phyloP scores from a whole-genome alignment of 2,113 vertebrate genomes.

The Petrocephalus microphthalmus region DNA sequence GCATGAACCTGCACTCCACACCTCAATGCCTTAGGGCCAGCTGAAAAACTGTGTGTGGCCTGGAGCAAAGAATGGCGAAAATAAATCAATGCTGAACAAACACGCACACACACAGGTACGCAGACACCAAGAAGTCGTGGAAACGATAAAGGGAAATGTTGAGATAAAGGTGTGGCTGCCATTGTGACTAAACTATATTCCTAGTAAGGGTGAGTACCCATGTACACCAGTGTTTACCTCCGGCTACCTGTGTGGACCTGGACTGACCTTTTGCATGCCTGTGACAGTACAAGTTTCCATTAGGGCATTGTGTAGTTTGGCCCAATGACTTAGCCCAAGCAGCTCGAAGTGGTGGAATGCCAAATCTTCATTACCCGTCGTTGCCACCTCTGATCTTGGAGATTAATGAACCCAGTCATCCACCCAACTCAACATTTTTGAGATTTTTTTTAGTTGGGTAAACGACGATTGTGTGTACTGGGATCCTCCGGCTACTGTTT shows the following conservation, averaged over 20 bases:
- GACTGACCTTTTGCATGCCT: neutral
- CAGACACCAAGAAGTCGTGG: neutral
- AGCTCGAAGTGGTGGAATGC: neutral
- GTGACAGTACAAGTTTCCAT: neutral
- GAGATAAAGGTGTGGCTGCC: neutral
- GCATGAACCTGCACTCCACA: neutral
- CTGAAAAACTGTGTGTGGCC: neutral
- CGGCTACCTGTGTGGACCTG: neutral
- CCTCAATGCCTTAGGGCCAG: neutral
- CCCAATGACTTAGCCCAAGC: neutral
- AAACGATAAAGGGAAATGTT: neutral
- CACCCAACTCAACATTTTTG: neutral
- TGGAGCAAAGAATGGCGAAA: neutral
- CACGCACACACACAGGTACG: neutral
- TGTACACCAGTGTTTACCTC: neutral
- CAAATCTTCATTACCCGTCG: neutral
- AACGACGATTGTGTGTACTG: neutral
- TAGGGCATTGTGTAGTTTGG: neutral
- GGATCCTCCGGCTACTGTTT: neutral
- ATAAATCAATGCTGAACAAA: slow-evolving; percentile 6
- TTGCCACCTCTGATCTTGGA: neutral
- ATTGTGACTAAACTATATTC: neutral
- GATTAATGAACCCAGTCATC: neutral
- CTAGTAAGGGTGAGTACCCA: neutral
- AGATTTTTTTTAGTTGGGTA: neutral